Evolutionary conservation across 1,140 invertebrate genomes (phyloP).

Genomic region (Polyergus mexicanus): DNA sequence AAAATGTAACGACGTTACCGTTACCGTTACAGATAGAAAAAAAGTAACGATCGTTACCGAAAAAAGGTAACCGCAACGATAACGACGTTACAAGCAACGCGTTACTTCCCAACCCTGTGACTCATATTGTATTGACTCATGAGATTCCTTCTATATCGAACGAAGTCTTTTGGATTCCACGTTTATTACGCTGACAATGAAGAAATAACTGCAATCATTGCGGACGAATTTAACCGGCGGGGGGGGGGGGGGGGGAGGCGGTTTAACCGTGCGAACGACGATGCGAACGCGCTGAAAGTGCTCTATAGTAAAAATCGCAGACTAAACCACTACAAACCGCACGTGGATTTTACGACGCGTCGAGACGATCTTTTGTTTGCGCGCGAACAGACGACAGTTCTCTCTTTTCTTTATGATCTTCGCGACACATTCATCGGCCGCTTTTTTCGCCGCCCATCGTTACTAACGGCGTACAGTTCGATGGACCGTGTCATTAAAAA

Average conservation of each 20-base stretch:
- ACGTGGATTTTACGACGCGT: constrained; percentile 26
- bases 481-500: constrained; percentile 48
- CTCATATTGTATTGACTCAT: constrained; percentile 28
- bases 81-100: no score
- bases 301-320: constrained; percentile 15
- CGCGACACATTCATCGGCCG: constrained; percentile 8
- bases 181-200: constrained; percentile 12
- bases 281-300: background rate
- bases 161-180: background rate
- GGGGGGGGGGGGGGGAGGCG: no score
- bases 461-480: constrained; percentile 12
- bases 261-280: constrained; percentile 20
- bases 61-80: no score
- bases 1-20: no score
- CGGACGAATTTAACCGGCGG: background rate
- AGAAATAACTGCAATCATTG: background rate
- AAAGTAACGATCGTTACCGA: no score
- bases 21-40: no score
- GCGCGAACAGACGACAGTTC: background rate
- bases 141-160: constrained; percentile 5
- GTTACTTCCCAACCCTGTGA: no score
- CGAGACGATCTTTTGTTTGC: constrained; percentile 49
- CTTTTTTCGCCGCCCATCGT: background rate
- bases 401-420: constrained; percentile 13
- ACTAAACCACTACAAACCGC: constrained; percentile 44